Base-by-base conservation (phyloP, 1,140 invertebrate genomes). In the Thaumatotibia leucotreta region DNA sequence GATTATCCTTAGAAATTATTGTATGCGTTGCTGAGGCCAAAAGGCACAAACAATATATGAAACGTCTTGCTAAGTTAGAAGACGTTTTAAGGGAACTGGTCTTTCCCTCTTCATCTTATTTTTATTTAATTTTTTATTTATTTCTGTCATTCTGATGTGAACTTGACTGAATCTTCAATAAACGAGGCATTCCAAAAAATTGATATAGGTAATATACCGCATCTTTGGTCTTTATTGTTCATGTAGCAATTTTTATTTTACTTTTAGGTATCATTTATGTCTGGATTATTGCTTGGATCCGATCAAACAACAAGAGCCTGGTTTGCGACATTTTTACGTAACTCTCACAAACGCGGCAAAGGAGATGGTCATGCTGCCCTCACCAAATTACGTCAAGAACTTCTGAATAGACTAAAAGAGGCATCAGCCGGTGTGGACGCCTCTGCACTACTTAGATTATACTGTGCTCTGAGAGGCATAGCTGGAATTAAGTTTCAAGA, bases 401-500 rank as follows among this genome's bases (percentile, higher is more conserved):
- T 99, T 29, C 91, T 98, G 1, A 92, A 93, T 62, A 93, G 94
- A 91, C 68, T 92, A 11, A 88, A 86, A 77, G 84, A 84, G 61
- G 84, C 88, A 6, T 70, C 83, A 33, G 86, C 88, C 17, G 88
- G 88, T 17, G 88, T 91, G 22, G 79, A 89, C 45, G 88, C 88
- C 4, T 91, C 86, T 33, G 86, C 86, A 49, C 79, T 91, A 27
- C 63, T 91, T 11, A 80, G 97, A 49, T 92, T 99, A 0, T 98
- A 98, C 79, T 98, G 97, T 92, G 97, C 98, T 9, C 91, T 99
- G 0, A 93, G 97, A 75, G 97, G 97, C 32, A 97, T 99, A 65
- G 97, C 97, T 2, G 96, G 96, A 8, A 95, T 98, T 0, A 98
- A 98, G 93, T 96, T 93, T 87, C 95, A 97, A 79, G 98, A 99